Evolutionary conservation across 2,797 vertebrate species (phyloP).

Genomic region (Simalia tracyae): DNA sequence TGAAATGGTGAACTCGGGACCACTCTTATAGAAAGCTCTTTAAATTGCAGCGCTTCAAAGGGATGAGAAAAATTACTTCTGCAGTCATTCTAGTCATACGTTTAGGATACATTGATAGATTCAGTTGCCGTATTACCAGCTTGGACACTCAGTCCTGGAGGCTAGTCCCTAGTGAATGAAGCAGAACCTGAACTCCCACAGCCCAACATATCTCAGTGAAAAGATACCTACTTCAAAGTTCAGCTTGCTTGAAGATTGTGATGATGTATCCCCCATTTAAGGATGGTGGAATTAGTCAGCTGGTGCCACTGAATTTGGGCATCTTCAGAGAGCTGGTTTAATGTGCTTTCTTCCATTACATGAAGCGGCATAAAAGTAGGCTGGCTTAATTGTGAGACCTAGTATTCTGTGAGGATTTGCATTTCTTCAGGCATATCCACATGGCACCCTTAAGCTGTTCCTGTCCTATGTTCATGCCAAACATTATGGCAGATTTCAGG

Average conservation of each 20-base stretch:
- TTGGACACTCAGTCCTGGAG: not conserved
- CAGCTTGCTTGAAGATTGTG: not conserved
- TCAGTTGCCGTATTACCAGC: not conserved
- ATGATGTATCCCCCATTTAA: not conserved
- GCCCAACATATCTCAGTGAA: not conserved
- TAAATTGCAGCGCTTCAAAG: not conserved
- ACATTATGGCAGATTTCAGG: not conserved
- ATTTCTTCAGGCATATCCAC: not conserved
- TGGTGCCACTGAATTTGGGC: not conserved
- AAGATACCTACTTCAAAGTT: not conserved
- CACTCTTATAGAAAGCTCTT: not conserved
- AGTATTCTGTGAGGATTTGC: not conserved
- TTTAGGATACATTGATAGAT: not conserved
- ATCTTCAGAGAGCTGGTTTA: not conserved
- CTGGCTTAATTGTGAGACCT: not conserved
- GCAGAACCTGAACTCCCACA: not conserved
- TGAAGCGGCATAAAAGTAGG: not conserved
- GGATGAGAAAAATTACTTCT: not conserved
- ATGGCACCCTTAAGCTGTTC: not conserved
- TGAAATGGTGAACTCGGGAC: not conserved
- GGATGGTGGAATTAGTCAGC: not conserved
- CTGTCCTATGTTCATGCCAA: not conserved
- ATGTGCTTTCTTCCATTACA: not conserved
- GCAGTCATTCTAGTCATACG: not conserved
- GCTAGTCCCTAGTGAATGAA: not conserved